Percentiles rank a stretch among this genome's conserved stretches.
phyloP scores from a whole-genome alignment of 2,797 vertebrate genomes.

The Acrocephalus scirpaceus region DNA sequence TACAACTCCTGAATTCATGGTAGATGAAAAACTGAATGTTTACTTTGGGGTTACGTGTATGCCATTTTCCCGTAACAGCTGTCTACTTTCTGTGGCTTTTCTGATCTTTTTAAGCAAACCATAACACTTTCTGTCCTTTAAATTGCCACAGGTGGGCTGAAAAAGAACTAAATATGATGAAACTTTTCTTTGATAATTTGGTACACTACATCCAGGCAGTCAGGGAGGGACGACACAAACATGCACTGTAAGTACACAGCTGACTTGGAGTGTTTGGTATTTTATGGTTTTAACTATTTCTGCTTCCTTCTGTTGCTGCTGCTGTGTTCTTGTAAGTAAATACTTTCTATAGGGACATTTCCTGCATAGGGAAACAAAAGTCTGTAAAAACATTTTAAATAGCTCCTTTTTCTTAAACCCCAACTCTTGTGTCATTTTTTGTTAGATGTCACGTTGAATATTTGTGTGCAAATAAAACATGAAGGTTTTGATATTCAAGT shows the following conservation, averaged over 20 bases:
- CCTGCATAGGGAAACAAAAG: neutral
- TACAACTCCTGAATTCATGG: neutral
- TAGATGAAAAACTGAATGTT: neutral
- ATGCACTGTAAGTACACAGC: slow-evolving; percentile 87
- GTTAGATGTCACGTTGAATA: neutral
- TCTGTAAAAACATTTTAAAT: neutral
- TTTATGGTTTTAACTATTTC: neutral
- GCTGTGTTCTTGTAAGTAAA: neutral
- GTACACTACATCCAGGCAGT: slow-evolving; percentile 97
- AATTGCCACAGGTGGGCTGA: slow-evolving; percentile 92
- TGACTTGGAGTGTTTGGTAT: neutral
- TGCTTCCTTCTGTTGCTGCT: neutral
- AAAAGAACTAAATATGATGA: slow-evolving; percentile 99
- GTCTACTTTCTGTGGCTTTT: neutral
- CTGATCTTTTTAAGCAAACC: neutral
- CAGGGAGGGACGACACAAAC: slow-evolving; percentile 90
- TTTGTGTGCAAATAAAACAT: neutral
- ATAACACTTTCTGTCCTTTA: slow-evolving; percentile 18
- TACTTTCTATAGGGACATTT: neutral
- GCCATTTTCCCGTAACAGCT: neutral
- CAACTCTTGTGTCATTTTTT: neutral
- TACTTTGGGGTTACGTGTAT: neutral
- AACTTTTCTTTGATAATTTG: slow-evolving; percentile 97
- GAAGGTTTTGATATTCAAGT: neutral
- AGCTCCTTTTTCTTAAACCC: neutral